These are phyloP conservation scores for Eupithecia abbreviata DNA, from an alignment of 2,888 invertebrate species.

Conservation along the genomic window DNA sequence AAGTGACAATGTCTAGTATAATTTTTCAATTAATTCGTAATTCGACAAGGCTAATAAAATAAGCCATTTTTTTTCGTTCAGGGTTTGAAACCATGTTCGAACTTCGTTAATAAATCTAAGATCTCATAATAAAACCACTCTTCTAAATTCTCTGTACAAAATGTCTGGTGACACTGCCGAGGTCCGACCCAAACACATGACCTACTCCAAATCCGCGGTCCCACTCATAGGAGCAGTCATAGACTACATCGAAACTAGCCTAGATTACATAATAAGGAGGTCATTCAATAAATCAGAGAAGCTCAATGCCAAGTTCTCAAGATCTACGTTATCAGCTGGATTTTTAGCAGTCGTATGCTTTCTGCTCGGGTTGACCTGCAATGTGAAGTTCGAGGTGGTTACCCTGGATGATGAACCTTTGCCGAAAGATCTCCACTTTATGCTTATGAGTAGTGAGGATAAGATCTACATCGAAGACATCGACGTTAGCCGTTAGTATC, in stretches of 20 bases:
- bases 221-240: conserved; percentile 70
- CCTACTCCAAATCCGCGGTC: conserved; percentile 65
- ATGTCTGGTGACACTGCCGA: conserved; percentile 55
- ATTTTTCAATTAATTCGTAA: background rate
- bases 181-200: conserved; percentile 57
- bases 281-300: conserved; percentile 63
- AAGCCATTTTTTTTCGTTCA: background rate
- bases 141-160: conserved; percentile 11
- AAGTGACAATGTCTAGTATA: background rate
- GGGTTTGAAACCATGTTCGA: background rate
- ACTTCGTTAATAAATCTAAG: background rate
- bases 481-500: conserved; percentile 69
- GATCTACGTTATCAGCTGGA: conserved; percentile 59
- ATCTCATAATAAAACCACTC: background rate
- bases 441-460: conserved; percentile 72
- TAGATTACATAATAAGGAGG: conserved; percentile 60
- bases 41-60: background rate
- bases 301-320: conserved; percentile 56
- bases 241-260: conserved; percentile 69
- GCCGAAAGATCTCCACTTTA: conserved; percentile 68
- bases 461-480: conserved; percentile 75
- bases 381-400: conserved; percentile 76
- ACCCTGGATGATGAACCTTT: conserved; percentile 64
- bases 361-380: conserved; percentile 64
- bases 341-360: conserved; percentile 67